A percentile compares a stretch with the other conserved stretches of the same genome.
Evolutionary conservation across 2,888 invertebrate genomes (phyloP).

Genomic region (Matsumyia berberina): DNA sequence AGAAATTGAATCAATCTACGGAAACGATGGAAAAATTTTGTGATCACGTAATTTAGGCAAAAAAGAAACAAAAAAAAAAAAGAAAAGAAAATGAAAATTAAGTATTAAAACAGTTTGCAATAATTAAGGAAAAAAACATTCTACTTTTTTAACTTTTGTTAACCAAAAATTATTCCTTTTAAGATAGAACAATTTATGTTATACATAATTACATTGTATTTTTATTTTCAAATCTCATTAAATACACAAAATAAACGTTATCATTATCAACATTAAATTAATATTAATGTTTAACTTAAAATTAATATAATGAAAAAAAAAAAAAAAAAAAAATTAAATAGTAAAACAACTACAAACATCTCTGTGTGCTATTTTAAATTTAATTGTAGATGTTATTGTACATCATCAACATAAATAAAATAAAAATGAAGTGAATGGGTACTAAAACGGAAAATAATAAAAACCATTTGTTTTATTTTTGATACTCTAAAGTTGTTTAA

Average conservation of each 20-base stretch:
- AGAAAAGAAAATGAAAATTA: slow-evolving; percentile 39
- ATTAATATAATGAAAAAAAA: slow-evolving; percentile 59
- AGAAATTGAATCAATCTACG: slow-evolving; percentile 66
- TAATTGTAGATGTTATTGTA: slow-evolving; percentile 77
- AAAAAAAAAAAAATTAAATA: slow-evolving; percentile 69
- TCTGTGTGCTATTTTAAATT: slow-evolving; percentile 81
- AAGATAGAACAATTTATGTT: slow-evolving; percentile 74
- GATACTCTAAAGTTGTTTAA: not conserved
- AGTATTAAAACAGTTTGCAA: slow-evolving; percentile 61
- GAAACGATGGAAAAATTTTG: slow-evolving; percentile 75
- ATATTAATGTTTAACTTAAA: slow-evolving; percentile 72
- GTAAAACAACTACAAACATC: slow-evolving; percentile 78
- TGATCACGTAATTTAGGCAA: slow-evolving; percentile 76
- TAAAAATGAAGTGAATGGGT: slow-evolving; percentile 72
- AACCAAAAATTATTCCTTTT: slow-evolving; percentile 50
- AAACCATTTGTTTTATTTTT: slow-evolving; percentile 63
- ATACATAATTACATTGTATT: slow-evolving; percentile 68
- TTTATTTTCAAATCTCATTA: slow-evolving; percentile 68
- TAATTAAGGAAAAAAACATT: slow-evolving; percentile 49
- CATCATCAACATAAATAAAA: slow-evolving; percentile 72
- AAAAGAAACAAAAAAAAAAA: slow-evolving; percentile 43
- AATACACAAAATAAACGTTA: slow-evolving; percentile 77
- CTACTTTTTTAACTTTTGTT: slow-evolving; percentile 46
- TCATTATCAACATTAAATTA: slow-evolving; percentile 76
- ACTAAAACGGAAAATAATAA: slow-evolving; percentile 72